phyloP scores from a whole-genome alignment of 2,113 vertebrate genomes.

The Peromyscus polionotus region DNA sequence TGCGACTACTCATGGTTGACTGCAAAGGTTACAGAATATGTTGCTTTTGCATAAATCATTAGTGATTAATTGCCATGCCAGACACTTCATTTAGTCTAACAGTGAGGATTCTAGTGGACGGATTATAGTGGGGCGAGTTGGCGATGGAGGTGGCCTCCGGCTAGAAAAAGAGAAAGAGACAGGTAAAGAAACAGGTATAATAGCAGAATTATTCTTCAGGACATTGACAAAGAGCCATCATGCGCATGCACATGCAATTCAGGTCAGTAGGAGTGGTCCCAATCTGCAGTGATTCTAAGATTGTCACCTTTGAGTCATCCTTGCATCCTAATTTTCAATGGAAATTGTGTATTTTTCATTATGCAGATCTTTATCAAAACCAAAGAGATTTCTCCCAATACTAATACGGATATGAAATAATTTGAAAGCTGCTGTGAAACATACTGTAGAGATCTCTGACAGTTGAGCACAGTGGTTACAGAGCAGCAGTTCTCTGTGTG shows the following conservation, averaged over 20 bases:
- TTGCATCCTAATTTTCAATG: not conserved
- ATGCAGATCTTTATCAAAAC: not conserved
- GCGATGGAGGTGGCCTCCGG: constrained; percentile 91
- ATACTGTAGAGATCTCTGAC: not conserved
- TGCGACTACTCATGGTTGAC: constrained; percentile 87
- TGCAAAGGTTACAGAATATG: constrained; percentile 82
- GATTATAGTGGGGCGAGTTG: constrained; percentile 90
- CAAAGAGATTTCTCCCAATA: not conserved
- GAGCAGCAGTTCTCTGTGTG: not conserved
- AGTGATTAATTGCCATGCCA: constrained; percentile 86
- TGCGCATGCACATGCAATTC: constrained; percentile 73
- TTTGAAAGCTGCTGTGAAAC: not conserved
- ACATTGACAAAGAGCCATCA: not conserved
- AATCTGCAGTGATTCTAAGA: rapidly evolving
- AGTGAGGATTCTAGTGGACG: constrained; percentile 89
- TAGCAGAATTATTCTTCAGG: not conserved
- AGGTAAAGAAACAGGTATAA: constrained; percentile 81
- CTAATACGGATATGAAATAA: not conserved
- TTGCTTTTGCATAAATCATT: constrained; percentile 83
- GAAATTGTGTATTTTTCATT: not conserved
- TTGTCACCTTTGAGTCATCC: not conserved
- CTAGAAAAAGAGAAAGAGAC: constrained; percentile 87
- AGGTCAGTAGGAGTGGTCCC: not conserved
- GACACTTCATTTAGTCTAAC: constrained; percentile 88
- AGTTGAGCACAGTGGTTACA: not conserved